These are phyloP conservation scores for Tipula helvola DNA, from an alignment of 2,888 invertebrate species.

Conservation along the genomic window DNA sequence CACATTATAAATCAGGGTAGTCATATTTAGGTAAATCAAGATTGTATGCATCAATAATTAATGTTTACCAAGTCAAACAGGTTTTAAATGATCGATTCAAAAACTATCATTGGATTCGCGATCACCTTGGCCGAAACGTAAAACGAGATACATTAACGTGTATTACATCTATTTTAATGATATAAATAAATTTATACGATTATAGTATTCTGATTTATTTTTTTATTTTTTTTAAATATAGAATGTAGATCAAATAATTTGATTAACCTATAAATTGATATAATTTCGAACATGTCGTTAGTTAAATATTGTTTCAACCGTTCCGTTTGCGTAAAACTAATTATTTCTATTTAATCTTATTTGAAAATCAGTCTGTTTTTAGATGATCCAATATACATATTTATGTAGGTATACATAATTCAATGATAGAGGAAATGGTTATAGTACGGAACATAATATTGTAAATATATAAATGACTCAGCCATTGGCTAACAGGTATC, in stretches of 20 bases:
- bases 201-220: no score
- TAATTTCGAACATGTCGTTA: background rate
- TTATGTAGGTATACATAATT: background rate
- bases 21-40: no score
- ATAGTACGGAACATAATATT: background rate
- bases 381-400: background rate
- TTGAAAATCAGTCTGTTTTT: background rate
- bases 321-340: background rate
- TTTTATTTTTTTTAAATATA: background rate
- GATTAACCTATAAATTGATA: background rate
- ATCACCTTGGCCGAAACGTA: background rate
- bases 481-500: background rate
- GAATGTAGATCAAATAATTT: background rate
- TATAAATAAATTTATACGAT: no score
- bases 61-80: no score
- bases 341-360: background rate
- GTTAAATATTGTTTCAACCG: background rate
- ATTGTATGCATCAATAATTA: no score
- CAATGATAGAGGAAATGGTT: background rate
- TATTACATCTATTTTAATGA: background rate
- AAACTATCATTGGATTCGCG: background rate
- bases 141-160: background rate
- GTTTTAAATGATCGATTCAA: background rate
- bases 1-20: no score
- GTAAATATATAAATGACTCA: background rate